These are phyloP conservation scores for Drosophila lutescens DNA, from an alignment of 2,888 invertebrate genomes.

Conservation along the genomic window DNA sequence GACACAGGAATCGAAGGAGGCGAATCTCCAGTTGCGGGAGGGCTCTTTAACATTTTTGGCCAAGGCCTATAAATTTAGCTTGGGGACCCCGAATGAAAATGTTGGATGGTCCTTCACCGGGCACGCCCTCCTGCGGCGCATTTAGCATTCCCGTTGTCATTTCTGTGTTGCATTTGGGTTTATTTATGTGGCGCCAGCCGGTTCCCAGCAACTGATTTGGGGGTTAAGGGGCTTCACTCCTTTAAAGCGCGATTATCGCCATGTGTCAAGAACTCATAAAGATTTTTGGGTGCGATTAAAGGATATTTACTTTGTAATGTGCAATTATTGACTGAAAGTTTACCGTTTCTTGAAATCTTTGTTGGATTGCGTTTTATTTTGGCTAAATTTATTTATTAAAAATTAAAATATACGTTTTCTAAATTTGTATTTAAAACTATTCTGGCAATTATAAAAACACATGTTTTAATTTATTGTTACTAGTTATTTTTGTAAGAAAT, in stretches of 20 bases:
- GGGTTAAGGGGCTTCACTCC: constrained; percentile 9
- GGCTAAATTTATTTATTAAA: too few relatives aligned
- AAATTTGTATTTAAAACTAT: too few relatives aligned
- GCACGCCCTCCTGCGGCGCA: constrained; percentile 55
- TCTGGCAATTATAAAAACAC: too few relatives aligned
- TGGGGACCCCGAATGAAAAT: constrained; percentile 17
- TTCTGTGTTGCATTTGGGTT: constrained; percentile 64
- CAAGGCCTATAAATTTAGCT: constrained; percentile 36
- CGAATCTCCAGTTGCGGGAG: constrained; percentile 13
- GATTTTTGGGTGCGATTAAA: neutral
- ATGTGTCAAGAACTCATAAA: neutral
- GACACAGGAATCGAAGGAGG: constrained; percentile 15
- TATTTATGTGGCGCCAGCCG: constrained; percentile 79
- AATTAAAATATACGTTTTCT: too few relatives aligned
- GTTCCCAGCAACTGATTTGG: constrained; percentile 22
- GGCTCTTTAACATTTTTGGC: constrained; percentile 31
- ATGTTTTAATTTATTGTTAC: too few relatives aligned
- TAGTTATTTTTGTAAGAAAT: too few relatives aligned
- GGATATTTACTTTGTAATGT: neutral
- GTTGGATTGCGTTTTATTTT: too few relatives aligned
- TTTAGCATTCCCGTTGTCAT: constrained; percentile 65
- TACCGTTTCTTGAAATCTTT: too few relatives aligned
- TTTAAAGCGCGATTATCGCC: constrained; percentile 19
- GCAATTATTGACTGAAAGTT: too few relatives aligned
- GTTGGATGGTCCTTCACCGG: constrained; percentile 37